Evolutionary conservation across 2,888 invertebrate species (phyloP).

Genomic region (Lasius platythorax): DNA sequence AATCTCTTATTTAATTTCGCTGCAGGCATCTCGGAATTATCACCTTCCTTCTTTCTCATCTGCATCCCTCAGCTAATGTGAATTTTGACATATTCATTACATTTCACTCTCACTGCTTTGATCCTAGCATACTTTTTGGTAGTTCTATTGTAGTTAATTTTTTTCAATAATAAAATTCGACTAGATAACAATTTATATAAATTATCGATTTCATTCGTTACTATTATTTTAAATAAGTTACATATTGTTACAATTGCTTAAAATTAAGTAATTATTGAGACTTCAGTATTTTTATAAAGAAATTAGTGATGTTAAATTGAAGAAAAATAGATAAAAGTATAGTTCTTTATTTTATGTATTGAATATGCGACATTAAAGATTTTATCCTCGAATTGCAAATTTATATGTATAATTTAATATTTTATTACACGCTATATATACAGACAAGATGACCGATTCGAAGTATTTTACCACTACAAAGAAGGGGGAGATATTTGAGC

Average conservation of each 20-base stretch:
- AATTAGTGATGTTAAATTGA: not conserved
- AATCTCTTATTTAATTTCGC: constrained; percentile 70
- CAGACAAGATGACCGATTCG: constrained; percentile 96
- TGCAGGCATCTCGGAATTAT: not conserved
- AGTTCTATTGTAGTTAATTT: not conserved
- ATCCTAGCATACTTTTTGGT: not conserved
- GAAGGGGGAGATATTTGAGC: constrained; percentile 99
- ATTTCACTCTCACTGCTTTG: not conserved
- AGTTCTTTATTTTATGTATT: constrained; percentile 2
- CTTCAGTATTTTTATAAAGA: not conserved
- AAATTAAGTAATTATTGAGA: not conserved
- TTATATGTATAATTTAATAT: not conserved
- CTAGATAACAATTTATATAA: not conserved
- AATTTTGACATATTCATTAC: not conserved
- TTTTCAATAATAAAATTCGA: not conserved
- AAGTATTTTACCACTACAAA: constrained; percentile 99
- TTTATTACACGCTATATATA: not conserved
- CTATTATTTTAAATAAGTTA: not conserved
- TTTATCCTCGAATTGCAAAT: constrained; percentile 15
- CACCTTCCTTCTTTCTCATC: not conserved
- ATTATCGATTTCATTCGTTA: constrained; percentile 19
- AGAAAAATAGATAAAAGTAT: not conserved
- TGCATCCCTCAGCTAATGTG: not conserved
- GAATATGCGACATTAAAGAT: constrained; percentile 11
- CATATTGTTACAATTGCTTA: not conserved